Percentiles rank a stretch among this genome's conserved stretches.
Conservation (phyloP, 2,113 vertebrate genomes). For the Paraplagusia blochii region DNA sequence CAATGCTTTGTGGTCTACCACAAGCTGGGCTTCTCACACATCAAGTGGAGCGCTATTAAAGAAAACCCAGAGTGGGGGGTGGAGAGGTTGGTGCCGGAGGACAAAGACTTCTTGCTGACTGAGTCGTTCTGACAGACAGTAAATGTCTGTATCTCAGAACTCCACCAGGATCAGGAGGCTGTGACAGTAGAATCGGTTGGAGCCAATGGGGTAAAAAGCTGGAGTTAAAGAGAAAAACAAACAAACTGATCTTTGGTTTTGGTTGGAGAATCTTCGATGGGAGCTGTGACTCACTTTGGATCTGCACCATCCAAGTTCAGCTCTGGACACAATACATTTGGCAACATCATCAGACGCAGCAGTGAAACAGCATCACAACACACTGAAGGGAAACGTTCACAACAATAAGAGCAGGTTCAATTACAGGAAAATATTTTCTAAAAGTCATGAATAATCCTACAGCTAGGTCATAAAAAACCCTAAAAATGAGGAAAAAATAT, state of each 20-base stretch:
- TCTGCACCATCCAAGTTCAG: constrained; percentile 21
- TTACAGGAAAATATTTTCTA: too few species aligned
- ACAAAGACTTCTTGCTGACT: constrained; percentile 57
- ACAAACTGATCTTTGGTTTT: background rate
- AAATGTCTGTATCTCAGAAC: constrained; percentile 51
- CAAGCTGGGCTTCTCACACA: constrained; percentile 67
- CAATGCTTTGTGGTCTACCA: constrained; percentile 65
- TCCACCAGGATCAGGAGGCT: constrained; percentile 38
- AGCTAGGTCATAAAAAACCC: too few species aligned
- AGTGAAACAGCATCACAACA: constrained; percentile 15
- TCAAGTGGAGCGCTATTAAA: constrained; percentile 68
- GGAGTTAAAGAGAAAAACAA: constrained; percentile 9
- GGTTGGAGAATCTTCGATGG: constrained; percentile 12
- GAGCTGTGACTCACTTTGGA: constrained; percentile 12
- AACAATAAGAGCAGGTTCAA: too few species aligned
- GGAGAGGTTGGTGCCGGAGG: constrained; percentile 41
- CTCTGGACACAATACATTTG: constrained; percentile 29
- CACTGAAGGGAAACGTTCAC: background rate
- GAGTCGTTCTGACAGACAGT: constrained; percentile 45
- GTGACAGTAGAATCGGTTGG: constrained; percentile 44
- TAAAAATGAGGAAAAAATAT: too few species aligned
- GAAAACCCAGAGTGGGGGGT: constrained; percentile 30
- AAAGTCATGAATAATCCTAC: too few species aligned
- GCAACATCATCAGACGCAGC: constrained; percentile 29
- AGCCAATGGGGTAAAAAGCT: constrained; percentile 28